Evolutionary conservation across 2,113 vertebrate genomes (phyloP).

Genomic region (Aix galericulata): DNA sequence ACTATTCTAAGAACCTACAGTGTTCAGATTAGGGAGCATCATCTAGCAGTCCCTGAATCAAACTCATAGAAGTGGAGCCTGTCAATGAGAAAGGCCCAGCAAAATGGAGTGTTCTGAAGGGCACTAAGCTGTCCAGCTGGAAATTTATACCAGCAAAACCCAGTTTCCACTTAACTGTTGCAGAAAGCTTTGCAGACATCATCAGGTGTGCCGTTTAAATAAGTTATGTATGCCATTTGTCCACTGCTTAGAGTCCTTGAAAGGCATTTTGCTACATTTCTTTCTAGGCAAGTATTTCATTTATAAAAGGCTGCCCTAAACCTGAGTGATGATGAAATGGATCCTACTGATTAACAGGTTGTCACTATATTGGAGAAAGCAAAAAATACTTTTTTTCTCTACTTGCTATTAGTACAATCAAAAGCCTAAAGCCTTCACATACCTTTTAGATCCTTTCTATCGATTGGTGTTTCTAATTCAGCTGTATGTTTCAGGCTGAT

Average conservation of each 20-base stretch:
- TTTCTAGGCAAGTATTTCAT: slow-evolving; percentile 26
- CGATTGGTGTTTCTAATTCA: background rate
- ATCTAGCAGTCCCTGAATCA: background rate
- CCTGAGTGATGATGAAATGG: background rate
- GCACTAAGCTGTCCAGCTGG: background rate
- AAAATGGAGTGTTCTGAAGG: background rate
- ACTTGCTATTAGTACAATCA: slow-evolving; percentile 8
- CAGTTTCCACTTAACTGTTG: background rate
- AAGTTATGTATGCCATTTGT: slow-evolving; percentile 3
- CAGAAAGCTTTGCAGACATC: background rate
- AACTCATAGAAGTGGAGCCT: background rate
- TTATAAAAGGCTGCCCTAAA: slow-evolving; percentile 31
- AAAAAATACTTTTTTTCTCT: background rate
- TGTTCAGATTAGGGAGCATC: background rate
- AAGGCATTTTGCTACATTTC: slow-evolving; percentile 22
- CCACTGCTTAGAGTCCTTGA: background rate
- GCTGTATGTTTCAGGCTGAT: slow-evolving; percentile 36
- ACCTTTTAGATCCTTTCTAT: slow-evolving; percentile 9
- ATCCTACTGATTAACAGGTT: slow-evolving; percentile 13
- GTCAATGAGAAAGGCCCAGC: background rate
- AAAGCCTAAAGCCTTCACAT: slow-evolving; percentile 3
- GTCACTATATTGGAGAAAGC: background rate
- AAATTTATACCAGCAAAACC: background rate
- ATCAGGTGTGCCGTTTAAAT: background rate
- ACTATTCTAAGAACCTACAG: background rate